Base-by-base conservation (phyloP, 2,888 invertebrate genomes). In the Alcis repandata region DNA sequence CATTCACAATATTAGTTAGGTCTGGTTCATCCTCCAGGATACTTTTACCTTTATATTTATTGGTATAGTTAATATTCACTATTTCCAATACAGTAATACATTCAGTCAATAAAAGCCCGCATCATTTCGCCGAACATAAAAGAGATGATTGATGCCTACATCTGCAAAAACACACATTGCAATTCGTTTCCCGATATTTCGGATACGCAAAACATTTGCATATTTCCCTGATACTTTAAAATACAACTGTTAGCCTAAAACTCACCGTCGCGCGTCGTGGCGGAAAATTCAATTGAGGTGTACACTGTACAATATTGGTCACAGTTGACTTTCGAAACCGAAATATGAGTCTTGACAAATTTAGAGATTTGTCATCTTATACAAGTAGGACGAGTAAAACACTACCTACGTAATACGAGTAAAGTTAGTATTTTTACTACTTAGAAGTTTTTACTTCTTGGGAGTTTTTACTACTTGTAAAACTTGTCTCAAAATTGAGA, bases 131-230 rank as follows among this genome's bases (percentile, higher is more conserved):
- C 32, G 56, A 51, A 60, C 59, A 60, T 60, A 38, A 58, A 59
- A 45, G 43, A 51, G 57, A 63, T 67, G 67, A 67, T 67, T 60
- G 63, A 67, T 63, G 59, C n/a, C 32, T 46, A 32, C 38, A 52
- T 48, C 32, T 41, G 15, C 36, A 56, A 71, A 64, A 70, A 64
- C 60, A 68, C 58, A 61, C 57, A 68, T 51, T 63, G 62, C 68
- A 69, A 70, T 73, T 70, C 66, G 68, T 71, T 63, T 48, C 49
- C 56, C 60, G 48, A 58, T 60, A 63, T 60, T 67, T 51, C 33
- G 52, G 38, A 59, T 64, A 68, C 58, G 27, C 60, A 63, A 64
- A 68, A 62, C 22, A 70, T 70, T 68, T 73, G 64, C 64, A 69
- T 68, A 66, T 67, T 62, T 64, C 19, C 52, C 32, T 20, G 53